A percentile compares a stretch with the other conserved stretches of the same genome.
These are phyloP conservation scores for Hydropsyche tenuis DNA, from an alignment of 1,140 invertebrate genomes.

Conservation along the genomic window DNA sequence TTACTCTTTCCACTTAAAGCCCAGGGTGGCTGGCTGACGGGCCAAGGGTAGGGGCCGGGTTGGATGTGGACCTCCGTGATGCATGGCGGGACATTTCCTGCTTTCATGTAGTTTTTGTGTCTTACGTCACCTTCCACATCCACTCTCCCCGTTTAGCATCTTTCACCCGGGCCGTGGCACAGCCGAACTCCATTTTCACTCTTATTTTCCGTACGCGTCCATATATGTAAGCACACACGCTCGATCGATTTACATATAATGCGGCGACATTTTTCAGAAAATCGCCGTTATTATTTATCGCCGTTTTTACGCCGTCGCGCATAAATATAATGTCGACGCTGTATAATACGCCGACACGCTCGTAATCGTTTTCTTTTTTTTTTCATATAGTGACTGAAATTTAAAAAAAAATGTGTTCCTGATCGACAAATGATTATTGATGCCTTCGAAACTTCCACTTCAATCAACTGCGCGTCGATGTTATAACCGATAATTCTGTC, in stretches of 20 bases:
- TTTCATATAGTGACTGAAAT: no score
- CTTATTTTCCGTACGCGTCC: neutral
- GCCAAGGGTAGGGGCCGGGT: neutral
- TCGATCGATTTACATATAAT: conserved; percentile 20
- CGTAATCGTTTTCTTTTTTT: no score
- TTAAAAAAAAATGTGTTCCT: no score
- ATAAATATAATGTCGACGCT: no score
- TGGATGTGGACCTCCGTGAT: conserved; percentile 23
- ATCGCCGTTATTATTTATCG: conserved; percentile 18
- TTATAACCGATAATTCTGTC: no score
- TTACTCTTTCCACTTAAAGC: conserved; percentile 38
- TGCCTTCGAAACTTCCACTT: no score
- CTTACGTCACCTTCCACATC: conserved; percentile 37
- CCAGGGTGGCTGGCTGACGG: conserved; percentile 10
- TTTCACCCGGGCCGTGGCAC: conserved; percentile 6
- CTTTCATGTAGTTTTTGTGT: conserved; percentile 42
- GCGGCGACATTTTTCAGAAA: conserved; percentile 12
- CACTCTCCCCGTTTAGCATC: conserved; percentile 30
- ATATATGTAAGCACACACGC: neutral
- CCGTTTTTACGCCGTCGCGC: neutral
- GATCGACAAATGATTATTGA: no score
- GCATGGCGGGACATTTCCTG: conserved; percentile 39
- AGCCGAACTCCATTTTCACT: conserved; percentile 16
- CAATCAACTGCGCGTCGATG: no score
- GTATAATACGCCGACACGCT: no score